phyloP scores from a whole-genome alignment of 2,797 vertebrate genomes.

The Thunnus albacares region DNA sequence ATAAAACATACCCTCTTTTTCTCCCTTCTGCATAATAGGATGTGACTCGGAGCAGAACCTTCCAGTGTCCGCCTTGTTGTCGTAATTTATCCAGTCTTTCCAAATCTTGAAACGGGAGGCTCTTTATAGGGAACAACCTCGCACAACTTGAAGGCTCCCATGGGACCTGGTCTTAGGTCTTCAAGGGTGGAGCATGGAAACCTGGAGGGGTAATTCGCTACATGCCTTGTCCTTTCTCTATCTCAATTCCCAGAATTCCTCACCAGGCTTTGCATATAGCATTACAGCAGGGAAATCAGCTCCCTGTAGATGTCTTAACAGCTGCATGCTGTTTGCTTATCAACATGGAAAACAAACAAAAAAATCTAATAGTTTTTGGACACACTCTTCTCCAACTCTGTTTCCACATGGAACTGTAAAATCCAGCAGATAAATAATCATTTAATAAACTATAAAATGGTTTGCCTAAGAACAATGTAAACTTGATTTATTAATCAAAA shows the following conservation, averaged over 20 bases:
- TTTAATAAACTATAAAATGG: conserved; percentile 10
- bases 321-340: conserved; percentile 49
- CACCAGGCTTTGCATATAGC: conserved; percentile 10
- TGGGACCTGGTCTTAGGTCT: conserved; percentile 41
- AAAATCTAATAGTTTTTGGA: background rate
- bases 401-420: conserved; percentile 4
- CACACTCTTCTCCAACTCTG: conserved; percentile 9
- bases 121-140: conserved; percentile 34
- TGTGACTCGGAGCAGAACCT: conserved; percentile 46
- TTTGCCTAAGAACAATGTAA: background rate
- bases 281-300: conserved; percentile 12
- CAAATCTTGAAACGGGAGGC: conserved; percentile 24
- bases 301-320: conserved; percentile 44
- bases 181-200: conserved; percentile 51
- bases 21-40: conserved; percentile 34
- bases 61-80: conserved; percentile 21
- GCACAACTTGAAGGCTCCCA: conserved; percentile 13
- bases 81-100: conserved; percentile 30
- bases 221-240: conserved; percentile 22
- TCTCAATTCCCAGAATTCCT: conserved; percentile 63
- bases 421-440: background rate
- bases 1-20: conserved; percentile 31
- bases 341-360: conserved; percentile 12
- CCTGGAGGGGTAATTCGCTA: conserved; percentile 51
- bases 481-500: background rate